phyloP scores from a whole-genome alignment of 2,797 vertebrate species.

The Serranus cabrilla region DNA sequence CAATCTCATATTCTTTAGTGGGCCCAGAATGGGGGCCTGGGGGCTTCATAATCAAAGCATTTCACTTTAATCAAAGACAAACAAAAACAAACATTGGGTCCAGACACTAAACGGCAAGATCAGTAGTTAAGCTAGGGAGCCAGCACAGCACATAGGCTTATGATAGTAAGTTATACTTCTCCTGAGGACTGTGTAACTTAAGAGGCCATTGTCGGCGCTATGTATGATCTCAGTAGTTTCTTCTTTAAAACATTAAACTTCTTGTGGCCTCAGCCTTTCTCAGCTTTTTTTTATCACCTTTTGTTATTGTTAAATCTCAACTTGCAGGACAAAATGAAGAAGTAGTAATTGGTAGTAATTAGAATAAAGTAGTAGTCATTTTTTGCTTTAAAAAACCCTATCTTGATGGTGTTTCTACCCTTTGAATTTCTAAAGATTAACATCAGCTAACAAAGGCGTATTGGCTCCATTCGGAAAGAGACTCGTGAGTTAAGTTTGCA shows the following conservation, averaged over 20 bases:
- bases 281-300: conserved; percentile 44
- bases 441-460: conserved; percentile 32
- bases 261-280: conserved; percentile 51
- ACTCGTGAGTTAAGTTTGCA: conserved; percentile 24
- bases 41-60: conserved; percentile 76
- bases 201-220: conserved; percentile 48
- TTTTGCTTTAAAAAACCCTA: conserved; percentile 15
- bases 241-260: conserved; percentile 54
- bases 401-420: conserved; percentile 25
- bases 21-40: conserved; percentile 62
- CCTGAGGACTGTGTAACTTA: conserved; percentile 61
- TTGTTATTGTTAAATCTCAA: conserved; percentile 45
- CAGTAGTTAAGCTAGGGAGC: conserved; percentile 68
- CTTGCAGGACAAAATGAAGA: conserved; percentile 28
- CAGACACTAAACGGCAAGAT: conserved; percentile 63
- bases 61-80: conserved; percentile 80
- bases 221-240: conserved; percentile 34
- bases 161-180: conserved; percentile 67
- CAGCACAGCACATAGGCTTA: conserved; percentile 66
- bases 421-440: conserved; percentile 42
- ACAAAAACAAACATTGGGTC: conserved; percentile 75
- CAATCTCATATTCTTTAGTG: conserved; percentile 74
- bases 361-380: not conserved
- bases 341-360: conserved; percentile 10
- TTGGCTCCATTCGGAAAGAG: conserved; percentile 4